Evolutionary conservation across 2,113 vertebrate genomes (phyloP).

Genomic region (Planiliza haematocheilus): DNA sequence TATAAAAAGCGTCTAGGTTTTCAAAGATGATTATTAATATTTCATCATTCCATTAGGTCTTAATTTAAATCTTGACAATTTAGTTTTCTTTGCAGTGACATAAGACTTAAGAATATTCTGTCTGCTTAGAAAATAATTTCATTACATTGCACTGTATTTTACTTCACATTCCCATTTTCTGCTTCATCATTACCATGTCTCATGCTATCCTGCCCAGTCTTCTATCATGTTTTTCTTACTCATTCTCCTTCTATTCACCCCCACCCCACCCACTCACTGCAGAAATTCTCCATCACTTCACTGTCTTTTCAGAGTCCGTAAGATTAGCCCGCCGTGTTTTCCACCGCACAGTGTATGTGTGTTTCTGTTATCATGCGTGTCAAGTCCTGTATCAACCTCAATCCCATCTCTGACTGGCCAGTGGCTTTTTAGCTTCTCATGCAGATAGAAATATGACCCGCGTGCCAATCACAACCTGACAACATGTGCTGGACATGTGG

Average conservation of each 20-base stretch:
- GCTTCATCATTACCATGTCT: background rate
- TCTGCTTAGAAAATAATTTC: too few species aligned
- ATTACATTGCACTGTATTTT: background rate
- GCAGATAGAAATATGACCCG: slow-evolving; percentile 46
- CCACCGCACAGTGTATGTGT: slow-evolving; percentile 10
- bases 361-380: slow-evolving; percentile 17
- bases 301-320: slow-evolving; percentile 18
- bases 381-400: slow-evolving; percentile 41
- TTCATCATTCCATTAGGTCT: background rate
- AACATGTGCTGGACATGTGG: slow-evolving; percentile 74
- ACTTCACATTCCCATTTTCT: background rate
- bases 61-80: too few species aligned
- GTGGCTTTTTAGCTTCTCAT: slow-evolving; percentile 43
- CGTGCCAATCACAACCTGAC: slow-evolving; percentile 64
- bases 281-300: slow-evolving; percentile 29
- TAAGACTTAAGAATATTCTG: too few species aligned
- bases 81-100: too few species aligned
- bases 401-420: slow-evolving; percentile 28
- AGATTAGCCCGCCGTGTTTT: slow-evolving; percentile 44
- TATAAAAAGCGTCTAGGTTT: background rate
- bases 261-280: background rate
- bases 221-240: background rate
- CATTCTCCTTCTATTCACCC: background rate
- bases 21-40: background rate
- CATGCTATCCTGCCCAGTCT: background rate